Evolutionary conservation across 2,113 vertebrate genomes (phyloP).

Genomic region (Notarius lentiginosus): DNA sequence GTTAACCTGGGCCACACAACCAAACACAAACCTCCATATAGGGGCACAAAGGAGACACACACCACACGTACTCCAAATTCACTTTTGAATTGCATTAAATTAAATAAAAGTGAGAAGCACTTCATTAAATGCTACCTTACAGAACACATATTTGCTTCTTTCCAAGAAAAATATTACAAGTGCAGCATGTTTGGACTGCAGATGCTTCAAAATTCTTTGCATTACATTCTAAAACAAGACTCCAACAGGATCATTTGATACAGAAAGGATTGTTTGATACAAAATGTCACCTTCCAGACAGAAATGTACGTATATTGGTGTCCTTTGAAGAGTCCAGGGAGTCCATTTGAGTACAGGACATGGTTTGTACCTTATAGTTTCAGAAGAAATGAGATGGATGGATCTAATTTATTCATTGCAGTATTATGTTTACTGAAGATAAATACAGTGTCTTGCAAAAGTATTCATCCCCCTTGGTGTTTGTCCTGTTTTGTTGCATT

Average conservation of each 20-base stretch:
- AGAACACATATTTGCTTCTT: neutral
- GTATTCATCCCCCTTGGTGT: too few species aligned
- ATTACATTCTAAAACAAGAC: neutral
- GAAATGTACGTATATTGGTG: neutral
- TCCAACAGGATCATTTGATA: neutral
- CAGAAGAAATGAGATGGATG: neutral
- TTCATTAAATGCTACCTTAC: neutral
- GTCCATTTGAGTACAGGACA: neutral
- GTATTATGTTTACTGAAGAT: neutral
- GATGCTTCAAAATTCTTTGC: neutral
- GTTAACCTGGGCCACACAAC: neutral
- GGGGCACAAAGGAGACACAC: neutral
- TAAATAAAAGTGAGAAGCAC: neutral
- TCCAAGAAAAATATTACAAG: neutral
- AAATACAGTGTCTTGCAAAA: neutral
- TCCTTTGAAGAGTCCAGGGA: neutral
- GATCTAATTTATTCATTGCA: neutral
- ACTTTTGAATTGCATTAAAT: neutral
- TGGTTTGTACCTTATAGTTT: neutral
- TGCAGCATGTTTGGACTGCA: neutral
- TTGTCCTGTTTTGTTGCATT: too few species aligned
- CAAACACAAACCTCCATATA: neutral
- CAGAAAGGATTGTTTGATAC: neutral
- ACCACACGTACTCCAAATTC: neutral
- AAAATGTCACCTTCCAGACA: neutral